Base-by-base conservation (phyloP, 2,797 vertebrate species). In the Neosalanx taihuensis region DNA sequence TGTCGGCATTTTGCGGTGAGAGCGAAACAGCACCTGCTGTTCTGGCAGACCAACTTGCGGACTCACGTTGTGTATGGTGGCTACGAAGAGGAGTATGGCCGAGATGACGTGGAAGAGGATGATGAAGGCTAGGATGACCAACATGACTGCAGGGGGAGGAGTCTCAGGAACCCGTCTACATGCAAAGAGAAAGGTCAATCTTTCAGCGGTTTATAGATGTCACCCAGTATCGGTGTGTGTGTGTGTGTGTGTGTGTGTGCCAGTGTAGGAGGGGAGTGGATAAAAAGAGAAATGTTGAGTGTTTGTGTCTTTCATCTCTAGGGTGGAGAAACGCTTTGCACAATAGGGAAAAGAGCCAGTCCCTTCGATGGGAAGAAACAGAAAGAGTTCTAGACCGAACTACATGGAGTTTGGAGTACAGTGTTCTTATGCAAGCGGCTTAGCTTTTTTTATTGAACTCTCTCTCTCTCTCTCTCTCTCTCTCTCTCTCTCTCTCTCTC, bases 11-110 rank as follows among this genome's bases (percentile, higher is more conserved):
- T 58, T 29, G 33, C 1, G 53, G 6, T 18, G 12, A 65, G 33
- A 15, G 17, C 41, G 15, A 30, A 20, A 30, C 7, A 6, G 61
- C 7, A 3, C 41, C 9, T 46, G 41, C 12, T 46, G 41, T 46
- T 46, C 41, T 46, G 41, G 41, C 7, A 3, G 41, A 13, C 41
- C 7, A 12, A 46, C 41, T 46, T 46, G 41, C 9, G 3, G 41
- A 46, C 97, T 96, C 80, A 99, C 97, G 75, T 95, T 98, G 83
- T 96, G 88, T n/a, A 98, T 95, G 74, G 96, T 97, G 41, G 97
- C 84, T 56, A 96, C 89, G 67, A 98, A 97, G 68, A 99, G 92
- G 80, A 98, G 85, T 0, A 94, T 90, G 10, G 91, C 91, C 0
- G 95, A 94, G 60, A 90, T 91, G 89, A 98, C 88, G 75, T 99